phyloP scores from a whole-genome alignment of 2,888 invertebrate genomes.

The Ochropleura leucogaster region DNA sequence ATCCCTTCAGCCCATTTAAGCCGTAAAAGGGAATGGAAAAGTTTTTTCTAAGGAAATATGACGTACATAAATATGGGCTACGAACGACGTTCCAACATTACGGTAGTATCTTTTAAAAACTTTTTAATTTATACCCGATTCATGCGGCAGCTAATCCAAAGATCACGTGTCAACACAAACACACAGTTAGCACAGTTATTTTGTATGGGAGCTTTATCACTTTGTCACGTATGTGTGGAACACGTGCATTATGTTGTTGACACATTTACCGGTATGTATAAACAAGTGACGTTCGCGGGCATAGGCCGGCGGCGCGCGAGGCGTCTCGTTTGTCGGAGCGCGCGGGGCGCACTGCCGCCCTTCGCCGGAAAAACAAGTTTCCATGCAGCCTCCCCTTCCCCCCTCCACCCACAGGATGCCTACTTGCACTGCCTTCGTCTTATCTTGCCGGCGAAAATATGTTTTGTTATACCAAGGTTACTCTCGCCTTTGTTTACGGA shows the following conservation, averaged over 20 bases:
- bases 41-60: constrained; percentile 82
- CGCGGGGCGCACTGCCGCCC: constrained; percentile 87
- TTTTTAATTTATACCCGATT: constrained; percentile 71
- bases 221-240: constrained; percentile 26
- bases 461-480: constrained; percentile 69
- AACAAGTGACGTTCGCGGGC: constrained; percentile 63
- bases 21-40: constrained; percentile 82
- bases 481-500: constrained; percentile 63
- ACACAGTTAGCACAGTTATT: constrained; percentile 37
- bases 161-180: constrained; percentile 55
- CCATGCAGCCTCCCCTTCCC: constrained; percentile 84
- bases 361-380: constrained; percentile 79
- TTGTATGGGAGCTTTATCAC: constrained; percentile 40
- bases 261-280: constrained; percentile 61
- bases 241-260: constrained; percentile 58
- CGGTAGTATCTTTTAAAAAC: constrained; percentile 74
- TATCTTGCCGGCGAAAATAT: constrained; percentile 73
- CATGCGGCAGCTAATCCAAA: constrained; percentile 64
- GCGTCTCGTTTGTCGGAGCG: constrained; percentile 68
- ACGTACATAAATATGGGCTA: constrained; percentile 84
- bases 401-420: constrained; percentile 76
- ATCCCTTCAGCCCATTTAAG: constrained; percentile 80
- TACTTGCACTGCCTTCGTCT: constrained; percentile 82
- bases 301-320: constrained; percentile 63
- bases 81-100: constrained; percentile 82